Base-by-base conservation (phyloP, 2,113 vertebrate species). In the Sinocyclocheilus maitianheensis region DNA sequence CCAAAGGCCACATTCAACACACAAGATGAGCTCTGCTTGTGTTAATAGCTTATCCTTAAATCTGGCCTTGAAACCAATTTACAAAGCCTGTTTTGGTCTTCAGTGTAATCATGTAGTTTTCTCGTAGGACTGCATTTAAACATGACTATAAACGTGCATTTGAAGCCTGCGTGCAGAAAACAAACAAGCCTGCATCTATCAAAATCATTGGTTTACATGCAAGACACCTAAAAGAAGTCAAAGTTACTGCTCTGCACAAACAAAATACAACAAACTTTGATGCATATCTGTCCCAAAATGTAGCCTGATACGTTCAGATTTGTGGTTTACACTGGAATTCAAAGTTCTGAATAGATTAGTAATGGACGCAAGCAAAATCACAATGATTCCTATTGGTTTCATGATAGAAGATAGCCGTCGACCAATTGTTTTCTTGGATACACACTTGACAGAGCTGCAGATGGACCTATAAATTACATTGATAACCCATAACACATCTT, bases 321-420 rank as follows among this genome's bases (percentile, higher is more conserved):
- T 14, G 13, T 5, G 51, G 51, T 53, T 53, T 53, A 14, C 51
- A 53, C 12, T 53, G 43, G 43, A 43, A 43, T 43, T 43, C 7
- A 9, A 40, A 40, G 5, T 40, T 40, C 40, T 40, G 40, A 7
- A 6, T 40, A 40, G 40, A 40, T 40, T 43, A 10, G 43, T 43
- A 43, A 43, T 10, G 43, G 9, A 46, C 0, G 8, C 43, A 46
- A 46, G 7, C 48, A 11, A 51, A 34, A 51, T 12, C 48, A 51
- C 2, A 51, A 51, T 3, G 4, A 53, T 16, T 53, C 75, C 71
- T 85, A 76, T 77, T 77, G 51, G 26, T 72, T 84, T 81, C 30
- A 69, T 16, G 69, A 13, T n/a, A 76, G 20, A 76, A 69, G 53
- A 85, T 62, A 48, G 51, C 11, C 78, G 69, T 43, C 20, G 10